These are phyloP conservation scores for Siderastrea radians DNA, from an alignment of 92 coral and sea anemone species.

Conservation along the genomic window DNA sequence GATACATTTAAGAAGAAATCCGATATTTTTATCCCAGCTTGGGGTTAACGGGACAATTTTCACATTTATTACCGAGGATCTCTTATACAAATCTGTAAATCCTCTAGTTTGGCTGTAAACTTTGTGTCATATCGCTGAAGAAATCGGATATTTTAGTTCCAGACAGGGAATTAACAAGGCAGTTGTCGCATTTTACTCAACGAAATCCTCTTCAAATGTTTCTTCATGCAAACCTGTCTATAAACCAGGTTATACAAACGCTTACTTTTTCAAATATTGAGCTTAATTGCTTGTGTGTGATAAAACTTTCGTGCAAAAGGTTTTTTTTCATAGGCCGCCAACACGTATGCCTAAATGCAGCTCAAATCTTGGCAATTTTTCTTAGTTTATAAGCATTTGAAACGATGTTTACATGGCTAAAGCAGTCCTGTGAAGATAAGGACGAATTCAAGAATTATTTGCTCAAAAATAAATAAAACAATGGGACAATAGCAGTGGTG, in stretches of 20 bases:
- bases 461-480: conserved; percentile 1
- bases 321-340: background rate
- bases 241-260: background rate
- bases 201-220: no score
- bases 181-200: no score
- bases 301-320: background rate
- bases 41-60: background rate
- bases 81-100: background rate
- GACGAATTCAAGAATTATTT: conserved; percentile 22
- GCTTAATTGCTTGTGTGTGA: background rate
- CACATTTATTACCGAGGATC: background rate
- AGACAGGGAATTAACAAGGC: no score
- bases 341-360: background rate
- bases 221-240: no score
- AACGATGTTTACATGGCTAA: background rate
- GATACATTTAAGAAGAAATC: background rate
- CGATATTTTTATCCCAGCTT: background rate
- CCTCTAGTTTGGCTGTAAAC: no score
- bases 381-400: background rate
- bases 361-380: background rate
- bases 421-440: background rate
- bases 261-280: no score
- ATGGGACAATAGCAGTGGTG: background rate
- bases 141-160: no score
- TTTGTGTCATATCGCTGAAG: no score